Base-by-base conservation (phyloP, 2,797 vertebrate species). In the Neomorphus geoffroyi region DNA sequence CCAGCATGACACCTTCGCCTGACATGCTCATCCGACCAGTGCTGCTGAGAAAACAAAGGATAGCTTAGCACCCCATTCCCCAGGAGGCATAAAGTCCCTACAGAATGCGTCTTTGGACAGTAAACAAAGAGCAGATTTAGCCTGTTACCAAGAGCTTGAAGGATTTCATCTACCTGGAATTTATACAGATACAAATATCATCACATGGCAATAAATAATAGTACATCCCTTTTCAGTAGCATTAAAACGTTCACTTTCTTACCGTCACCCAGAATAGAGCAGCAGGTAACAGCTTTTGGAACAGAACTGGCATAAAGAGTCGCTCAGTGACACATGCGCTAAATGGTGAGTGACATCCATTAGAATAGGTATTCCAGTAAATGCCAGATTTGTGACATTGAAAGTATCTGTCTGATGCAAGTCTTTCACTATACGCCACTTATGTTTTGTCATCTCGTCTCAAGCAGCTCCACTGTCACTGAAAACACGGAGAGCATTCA, bases 291-390 rank as follows among this genome's bases (percentile, higher is more conserved):
- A 91, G 84, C 62, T 80, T 93, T 92, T 92, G 88, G 91, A 92
- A 74, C 64, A 91, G 70, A 84, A 13, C 46, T 86, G 58, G 58
- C 80, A 78, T 64, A 53, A 28, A 71, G 80, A 69, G 84, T 35
- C 0, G 0, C 43, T 18, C 27, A 6, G 66, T 75, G 80, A 92
- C 85, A 94, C 88, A 43, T 81, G n/a, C n/a, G 1, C 58, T 88
- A 79, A 86, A 78, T 92, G 62, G 86, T 95, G n/a, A n/a, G n/a
- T n/a, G 96, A 94, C 94, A 95, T 53, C 83, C 91, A 91, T 94
- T 96, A 94, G 92, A 96, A 96, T n/a, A n/a, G n/a, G n/a, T n/a
- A n/a, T 94, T 91, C 88, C 83, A 83, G 91, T 89, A 96, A 96
- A 93, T 79, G 81, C 92, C 94, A 96, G 90, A 72, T 88, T 78